Base-by-base conservation (phyloP, 2,888 invertebrate species). In the Himalopsyche kuldschensis region DNA sequence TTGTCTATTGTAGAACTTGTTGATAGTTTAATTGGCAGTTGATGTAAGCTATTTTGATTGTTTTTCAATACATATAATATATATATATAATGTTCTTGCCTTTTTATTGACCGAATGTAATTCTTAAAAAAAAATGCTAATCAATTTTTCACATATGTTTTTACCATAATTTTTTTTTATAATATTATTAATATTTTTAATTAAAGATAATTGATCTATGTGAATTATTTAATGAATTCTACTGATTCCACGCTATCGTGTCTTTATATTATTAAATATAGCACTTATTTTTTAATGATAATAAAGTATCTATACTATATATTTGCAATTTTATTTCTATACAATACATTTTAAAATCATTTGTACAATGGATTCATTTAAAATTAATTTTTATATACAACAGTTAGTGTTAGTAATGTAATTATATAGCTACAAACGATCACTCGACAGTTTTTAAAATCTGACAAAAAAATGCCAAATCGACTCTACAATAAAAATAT, bases 311-410 rank as follows among this genome's bases (percentile, higher is more conserved):
- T 55, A 30, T 46, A 24, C 30, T 79, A 76, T 82, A 75, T 82
- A 82, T 82, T 79, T 82, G 80, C 79, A 82, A 76, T 55, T 79
- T 55, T 82, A 79, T 79, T 82, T 82, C 79, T 82, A 75, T 82
- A 82, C 82, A 82, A 30, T 75, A 82, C 78, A 69, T 78, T 78
- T 82, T 79, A 79, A 82, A 79, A 82, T 79, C 46, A 75, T 82
- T 82, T 82, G 82, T 82, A 82, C 82, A 82, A 46, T 41, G 75
- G 78, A 75, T 79, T 82, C 31, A 79, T 79, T 82, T 82, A 75
- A 82, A 69, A 79, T n/a, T 82, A 77, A 48, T 35, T 31, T 35
- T 78, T 82, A 46, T 69, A 41, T 81, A 79, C 79, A 82, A 30
- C 69, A 69, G 27, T 69, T 30, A 30, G 4, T 48, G 4, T 48